phyloP scores from a whole-genome alignment of 2,888 invertebrate genomes.

The Pseudoips prasinana region DNA sequence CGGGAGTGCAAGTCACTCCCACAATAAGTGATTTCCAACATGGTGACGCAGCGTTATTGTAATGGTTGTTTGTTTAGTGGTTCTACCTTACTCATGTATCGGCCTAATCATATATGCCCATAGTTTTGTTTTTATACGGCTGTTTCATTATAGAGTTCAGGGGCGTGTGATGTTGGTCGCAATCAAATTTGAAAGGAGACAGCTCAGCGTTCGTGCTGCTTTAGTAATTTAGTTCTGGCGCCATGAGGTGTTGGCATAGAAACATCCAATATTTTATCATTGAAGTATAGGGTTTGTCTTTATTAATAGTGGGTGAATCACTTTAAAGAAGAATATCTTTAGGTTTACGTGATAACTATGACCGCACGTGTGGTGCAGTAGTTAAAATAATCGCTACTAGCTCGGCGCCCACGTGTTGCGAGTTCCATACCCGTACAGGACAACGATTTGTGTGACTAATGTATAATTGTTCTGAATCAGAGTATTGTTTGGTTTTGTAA shows the following conservation, averaged over 20 bases:
- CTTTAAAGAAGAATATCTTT: too few relatives aligned
- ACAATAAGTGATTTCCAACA: conserved; percentile 81
- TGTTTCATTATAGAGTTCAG: conserved; percentile 81
- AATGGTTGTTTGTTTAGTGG: conserved; percentile 81
- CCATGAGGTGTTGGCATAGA: conserved; percentile 66
- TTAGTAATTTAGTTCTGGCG: conserved; percentile 74
- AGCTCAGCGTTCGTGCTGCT: conserved; percentile 67
- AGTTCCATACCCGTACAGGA: too few relatives aligned
- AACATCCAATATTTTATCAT: conserved; percentile 48
- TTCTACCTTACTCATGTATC: conserved; percentile 81
- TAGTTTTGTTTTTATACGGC: conserved; percentile 79
- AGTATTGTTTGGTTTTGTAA: too few relatives aligned
- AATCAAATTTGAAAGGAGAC: conserved; percentile 80
- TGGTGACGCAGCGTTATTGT: conserved; percentile 75
- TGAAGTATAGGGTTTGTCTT: conserved; percentile 37
- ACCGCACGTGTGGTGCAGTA: too few relatives aligned
- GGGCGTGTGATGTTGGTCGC: conserved; percentile 79
- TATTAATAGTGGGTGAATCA: too few relatives aligned
- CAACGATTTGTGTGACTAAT: too few relatives aligned
- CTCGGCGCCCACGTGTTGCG: too few relatives aligned
- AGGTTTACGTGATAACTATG: too few relatives aligned
- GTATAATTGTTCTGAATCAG: too few relatives aligned
- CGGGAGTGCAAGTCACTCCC: conserved; percentile 73
- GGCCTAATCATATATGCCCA: conserved; percentile 80
- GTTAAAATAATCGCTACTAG: too few relatives aligned